phyloP scores from a whole-genome alignment of 2,888 invertebrate species.

The Zele albiditarsus region DNA sequence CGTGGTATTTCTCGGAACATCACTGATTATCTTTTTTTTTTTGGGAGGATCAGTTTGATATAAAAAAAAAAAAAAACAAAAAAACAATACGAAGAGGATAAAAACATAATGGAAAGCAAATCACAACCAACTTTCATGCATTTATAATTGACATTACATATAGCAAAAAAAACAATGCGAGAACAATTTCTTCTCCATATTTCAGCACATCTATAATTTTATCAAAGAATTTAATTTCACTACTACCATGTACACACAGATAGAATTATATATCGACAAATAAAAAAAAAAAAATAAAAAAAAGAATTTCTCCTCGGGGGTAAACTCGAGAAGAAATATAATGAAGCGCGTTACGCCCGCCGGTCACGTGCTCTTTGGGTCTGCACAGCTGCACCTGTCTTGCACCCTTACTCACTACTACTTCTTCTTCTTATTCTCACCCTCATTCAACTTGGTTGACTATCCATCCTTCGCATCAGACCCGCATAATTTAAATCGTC shows the following conservation, averaged over 20 bases:
- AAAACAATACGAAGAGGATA: not conserved
- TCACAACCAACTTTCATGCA: no score
- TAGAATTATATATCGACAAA: not conserved
- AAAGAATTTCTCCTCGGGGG: conserved; percentile 22
- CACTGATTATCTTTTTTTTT: not conserved
- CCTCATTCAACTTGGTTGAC: not conserved
- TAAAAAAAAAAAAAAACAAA: not conserved
- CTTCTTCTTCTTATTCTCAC: not conserved
- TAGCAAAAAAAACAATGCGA: no score
- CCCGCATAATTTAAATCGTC: conserved; percentile 45
- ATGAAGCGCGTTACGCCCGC: conserved; percentile 48
- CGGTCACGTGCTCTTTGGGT: conserved; percentile 50
- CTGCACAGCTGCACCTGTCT: conserved; percentile 60
- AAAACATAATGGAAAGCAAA: no score
- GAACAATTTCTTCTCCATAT: no score
- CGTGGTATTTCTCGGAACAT: not conserved
- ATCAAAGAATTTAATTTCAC: not conserved
- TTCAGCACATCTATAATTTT: not conserved
- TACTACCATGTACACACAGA: not conserved
- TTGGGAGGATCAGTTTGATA: not conserved
- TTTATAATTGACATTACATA: no score
- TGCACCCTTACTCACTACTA: not conserved
- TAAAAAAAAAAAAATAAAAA: no score
- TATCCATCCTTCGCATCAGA: not conserved
- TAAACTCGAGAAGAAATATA: conserved; percentile 43